Conservation (phyloP, 2,113 vertebrate genomes). For the Cranoglanis bouderius region DNA sequence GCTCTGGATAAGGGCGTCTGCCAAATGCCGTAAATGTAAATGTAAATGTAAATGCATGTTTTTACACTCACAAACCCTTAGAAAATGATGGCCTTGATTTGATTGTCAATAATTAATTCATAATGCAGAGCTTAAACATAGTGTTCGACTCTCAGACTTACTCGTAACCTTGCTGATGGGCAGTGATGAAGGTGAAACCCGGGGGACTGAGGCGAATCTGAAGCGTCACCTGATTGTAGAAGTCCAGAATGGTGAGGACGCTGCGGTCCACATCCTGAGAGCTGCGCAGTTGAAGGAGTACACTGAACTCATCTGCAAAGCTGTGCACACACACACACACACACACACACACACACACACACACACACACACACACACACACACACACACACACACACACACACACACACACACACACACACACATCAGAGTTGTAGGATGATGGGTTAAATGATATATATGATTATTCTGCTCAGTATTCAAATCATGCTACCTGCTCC, state of each 20-base stretch:
- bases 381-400: constrained; percentile 20
- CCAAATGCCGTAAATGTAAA: too few species aligned
- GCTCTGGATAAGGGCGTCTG: too few species aligned
- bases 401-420: constrained; percentile 24
- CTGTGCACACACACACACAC: constrained; percentile 57
- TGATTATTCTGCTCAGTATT: neutral
- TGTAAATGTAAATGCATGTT: neutral
- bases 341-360: constrained; percentile 17
- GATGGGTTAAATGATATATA: neutral
- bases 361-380: constrained; percentile 23
- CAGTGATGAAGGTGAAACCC: constrained; percentile 71
- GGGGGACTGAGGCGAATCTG: constrained; percentile 75
- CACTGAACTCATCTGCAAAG: constrained; percentile 78
- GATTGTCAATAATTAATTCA: neutral
- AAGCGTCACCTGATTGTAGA: constrained; percentile 71
- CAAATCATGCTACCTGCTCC: neutral
- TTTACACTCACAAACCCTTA: neutral
- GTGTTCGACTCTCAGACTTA: constrained; percentile 57
- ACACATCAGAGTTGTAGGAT: neutral
- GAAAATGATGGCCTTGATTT: neutral
- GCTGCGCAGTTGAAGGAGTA: constrained; percentile 75
- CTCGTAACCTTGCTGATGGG: constrained; percentile 75
- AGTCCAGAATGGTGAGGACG: constrained; percentile 76
- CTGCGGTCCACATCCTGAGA: constrained; percentile 72
- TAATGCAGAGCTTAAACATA: neutral